Evolutionary conservation across 2,888 invertebrate genomes (phyloP), one percentile per base, ranked within the genome.

Genomic region (Lithophane ornitopus): DNA sequence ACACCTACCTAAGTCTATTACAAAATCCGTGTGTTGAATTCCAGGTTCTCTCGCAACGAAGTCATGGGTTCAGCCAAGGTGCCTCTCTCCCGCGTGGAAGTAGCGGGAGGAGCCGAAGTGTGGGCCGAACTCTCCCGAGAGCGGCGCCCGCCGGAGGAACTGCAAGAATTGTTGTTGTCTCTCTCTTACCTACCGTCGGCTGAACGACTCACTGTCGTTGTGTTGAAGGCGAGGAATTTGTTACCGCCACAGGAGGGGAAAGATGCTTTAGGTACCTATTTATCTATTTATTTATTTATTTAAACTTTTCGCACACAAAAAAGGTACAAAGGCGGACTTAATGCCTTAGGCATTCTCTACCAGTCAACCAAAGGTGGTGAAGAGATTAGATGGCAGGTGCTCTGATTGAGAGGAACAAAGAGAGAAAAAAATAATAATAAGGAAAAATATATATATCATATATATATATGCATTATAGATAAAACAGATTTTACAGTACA

Each of bases 151-250:
- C 98, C 98, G 3, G 98, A 98, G 90, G 98, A 98, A 92, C 95
- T 98, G 77, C 98, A 98, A 73, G 98, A 99, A 91, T 95, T 99
- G 46, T 95, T 98, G 82, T 96, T 99, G 71, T 98, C 99, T 0
- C 95, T 99, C 46, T 98, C 98, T 81, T 99, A 98, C 94, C 95
- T 99, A 85, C 98, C 99, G 22, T 98, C 98, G 74, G 99, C 99
- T 3, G 98, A 98, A 92, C 97, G 98, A 71, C 97, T 99, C 34
- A 98, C 98, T 0, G 98, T 98, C 11, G 98, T 98, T 3, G 97
- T 98, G 39, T 96, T 98, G 92, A 98, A 98, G 93, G 99, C 99
- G 9, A 97, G 98, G 88, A 99, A 99, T 93, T 97, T 99, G 73
- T 97, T 98, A 89, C 97, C 98, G 26, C 97, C 98, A 8, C 97